A percentile compares a stretch with the other conserved stretches of the same genome.
phyloP scores from a whole-genome alignment of 1,140 invertebrate genomes.

The Cardiocondyla obscurior region DNA sequence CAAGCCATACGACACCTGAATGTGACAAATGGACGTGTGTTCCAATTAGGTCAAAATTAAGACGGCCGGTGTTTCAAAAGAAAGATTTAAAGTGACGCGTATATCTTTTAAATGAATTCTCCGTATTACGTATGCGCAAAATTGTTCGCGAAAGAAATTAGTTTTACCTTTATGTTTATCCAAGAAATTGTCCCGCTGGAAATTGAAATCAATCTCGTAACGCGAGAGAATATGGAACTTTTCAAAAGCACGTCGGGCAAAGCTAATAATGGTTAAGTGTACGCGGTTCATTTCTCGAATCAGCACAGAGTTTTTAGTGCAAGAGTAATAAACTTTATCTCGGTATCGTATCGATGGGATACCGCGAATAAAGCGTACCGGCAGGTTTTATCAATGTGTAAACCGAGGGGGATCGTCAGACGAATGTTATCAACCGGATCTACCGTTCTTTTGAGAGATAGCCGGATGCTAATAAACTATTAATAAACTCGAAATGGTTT shows the following conservation, averaged over 20 bases:
- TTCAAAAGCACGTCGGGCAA: not conserved
- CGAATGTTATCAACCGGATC: slow-evolving; percentile 53
- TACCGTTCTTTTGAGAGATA: slow-evolving; percentile 42
- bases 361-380: not conserved
- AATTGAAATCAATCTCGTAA: not conserved
- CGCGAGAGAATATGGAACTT: not conserved
- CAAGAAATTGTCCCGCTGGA: not conserved
- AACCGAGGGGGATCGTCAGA: slow-evolving; percentile 8
- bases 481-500: slow-evolving; percentile 1
- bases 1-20: too few species aligned
- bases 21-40: too few species aligned
- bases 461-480: slow-evolving; percentile 1
- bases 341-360: slow-evolving; percentile 7
- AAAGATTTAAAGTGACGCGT: too few species aligned
- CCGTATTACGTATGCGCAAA: too few species aligned
- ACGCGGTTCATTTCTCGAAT: not conserved
- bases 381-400: slow-evolving; percentile 55
- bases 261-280: slow-evolving; percentile 5
- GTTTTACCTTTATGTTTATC: not conserved
- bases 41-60: too few species aligned
- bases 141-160: too few species aligned
- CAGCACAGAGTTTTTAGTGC: not conserved
- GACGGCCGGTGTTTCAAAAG: too few species aligned
- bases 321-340: slow-evolving; percentile 34
- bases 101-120: not conserved